Base-by-base conservation (phyloP, 2,113 vertebrate species). In the Mesitornis unicolor region DNA sequence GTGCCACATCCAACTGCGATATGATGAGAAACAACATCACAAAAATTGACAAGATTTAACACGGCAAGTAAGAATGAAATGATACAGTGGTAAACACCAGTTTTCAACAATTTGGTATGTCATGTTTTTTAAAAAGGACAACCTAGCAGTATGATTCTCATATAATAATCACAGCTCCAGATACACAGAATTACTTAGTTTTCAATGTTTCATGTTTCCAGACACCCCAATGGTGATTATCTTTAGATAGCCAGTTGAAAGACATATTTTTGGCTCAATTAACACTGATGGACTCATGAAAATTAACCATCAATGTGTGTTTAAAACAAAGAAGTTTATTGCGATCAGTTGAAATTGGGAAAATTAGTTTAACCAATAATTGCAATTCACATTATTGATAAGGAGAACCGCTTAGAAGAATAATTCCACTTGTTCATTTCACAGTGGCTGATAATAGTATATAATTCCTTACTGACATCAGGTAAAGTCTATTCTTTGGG, bases 191-290 rank as follows among this genome's bases (percentile, higher is more conserved):
- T 97, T 94, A 90, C 70, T 96, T 90, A 61, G 59, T 94, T 93
- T 93, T 84, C 85, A 61, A 56, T 93, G 78, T 91, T 95, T 95
- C 95, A 92, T 94, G 61, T 93, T 75, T 97, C 81, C 83, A 92
- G 96, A 92, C 79, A 92, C 71, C 51, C 88, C 81, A 97, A 45
- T 83, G 92, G 68, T 96, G 96, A 97, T 97, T 97, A 94, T 94
- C 87, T 96, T 98, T 97, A 96, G 96, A 97, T 98, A 97, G 91
- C 91, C 94, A 95, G 68, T 92, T 95, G 96, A 97, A 98, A 98
- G 91, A 96, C 94, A 64, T 85, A 96, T 96, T 96, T 98, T 97
- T 97, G 89, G 48, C 90, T 98, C 97, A 98, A 96, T 98, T 98
- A 98, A 97, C 93, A 97, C 93, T 95, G 93, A 90, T 82, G 82